Conservation (phyloP, 2,113 vertebrate species). For the Saccopteryx leptura region DNA sequence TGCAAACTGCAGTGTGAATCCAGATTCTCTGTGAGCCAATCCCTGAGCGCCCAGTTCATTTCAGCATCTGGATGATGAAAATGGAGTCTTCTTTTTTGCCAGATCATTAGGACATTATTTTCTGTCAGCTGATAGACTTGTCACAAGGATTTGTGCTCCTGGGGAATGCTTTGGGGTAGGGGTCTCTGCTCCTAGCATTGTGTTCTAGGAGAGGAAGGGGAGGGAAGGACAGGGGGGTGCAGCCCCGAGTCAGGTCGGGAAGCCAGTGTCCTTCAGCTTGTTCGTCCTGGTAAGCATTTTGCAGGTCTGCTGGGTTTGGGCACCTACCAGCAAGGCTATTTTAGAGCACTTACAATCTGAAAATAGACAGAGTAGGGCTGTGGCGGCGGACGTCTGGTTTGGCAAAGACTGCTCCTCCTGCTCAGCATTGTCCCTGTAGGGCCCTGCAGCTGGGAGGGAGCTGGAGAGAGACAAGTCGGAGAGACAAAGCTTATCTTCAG, state of each 20-base stretch:
- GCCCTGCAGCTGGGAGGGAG: neutral
- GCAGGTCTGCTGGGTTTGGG: slow-evolving; percentile 67
- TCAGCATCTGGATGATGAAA: neutral
- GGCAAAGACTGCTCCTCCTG: neutral
- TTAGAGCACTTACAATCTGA: slow-evolving; percentile 71
- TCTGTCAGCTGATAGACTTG: neutral
- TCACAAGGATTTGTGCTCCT: neutral
- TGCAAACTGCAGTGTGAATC: neutral
- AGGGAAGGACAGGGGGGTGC: neutral
- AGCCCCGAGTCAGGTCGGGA: neutral
- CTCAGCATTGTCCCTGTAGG: neutral
- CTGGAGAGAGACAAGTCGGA: neutral
- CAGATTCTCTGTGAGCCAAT: neutral
- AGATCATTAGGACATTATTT: neutral
- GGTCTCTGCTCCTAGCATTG: neutral
- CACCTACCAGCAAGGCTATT: slow-evolving; percentile 72
- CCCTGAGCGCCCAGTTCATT: neutral
- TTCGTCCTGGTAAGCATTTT: slow-evolving; percentile 58
- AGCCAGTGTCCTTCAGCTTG: slow-evolving; percentile 53
- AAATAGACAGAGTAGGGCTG: slow-evolving; percentile 57
- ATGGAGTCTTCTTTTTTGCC: neutral
- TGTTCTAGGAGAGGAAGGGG: neutral
- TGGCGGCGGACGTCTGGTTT: slow-evolving; percentile 29
- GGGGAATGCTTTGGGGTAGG: neutral
- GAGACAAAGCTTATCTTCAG: neutral